Evolutionary conservation across 2,797 vertebrate genomes (phyloP).

Genomic region (Anableps anableps): DNA sequence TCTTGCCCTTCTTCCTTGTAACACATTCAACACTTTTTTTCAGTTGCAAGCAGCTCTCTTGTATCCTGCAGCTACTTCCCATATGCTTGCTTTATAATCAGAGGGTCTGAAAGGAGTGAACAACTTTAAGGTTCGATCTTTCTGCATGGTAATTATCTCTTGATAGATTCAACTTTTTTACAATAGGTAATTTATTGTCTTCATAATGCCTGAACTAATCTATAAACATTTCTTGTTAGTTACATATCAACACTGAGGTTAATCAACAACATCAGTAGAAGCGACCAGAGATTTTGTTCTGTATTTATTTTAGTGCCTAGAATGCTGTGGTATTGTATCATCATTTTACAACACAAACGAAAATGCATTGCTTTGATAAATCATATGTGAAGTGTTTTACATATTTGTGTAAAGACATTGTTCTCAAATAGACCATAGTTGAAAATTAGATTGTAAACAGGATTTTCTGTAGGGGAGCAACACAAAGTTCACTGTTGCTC

Average conservation of each 20-base stretch:
- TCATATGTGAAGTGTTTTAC: neutral
- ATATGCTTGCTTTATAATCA: neutral
- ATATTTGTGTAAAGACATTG: neutral
- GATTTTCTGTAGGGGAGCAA: slow-evolving; percentile 38
- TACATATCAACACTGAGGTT: neutral
- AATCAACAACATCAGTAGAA: neutral
- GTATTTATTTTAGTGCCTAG: neutral
- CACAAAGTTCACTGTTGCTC: slow-evolving; percentile 24
- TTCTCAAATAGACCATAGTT: slow-evolving; percentile 4
- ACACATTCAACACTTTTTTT: neutral
- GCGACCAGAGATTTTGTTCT: neutral
- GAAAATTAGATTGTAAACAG: slow-evolving; percentile 18
- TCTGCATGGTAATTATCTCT: slow-evolving; percentile 7
- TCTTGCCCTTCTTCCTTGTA: neutral
- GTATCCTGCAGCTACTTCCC: neutral
- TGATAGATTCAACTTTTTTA: slow-evolving; percentile 5
- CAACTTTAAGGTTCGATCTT: slow-evolving; percentile 11
- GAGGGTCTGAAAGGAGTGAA: neutral
- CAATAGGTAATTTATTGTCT: slow-evolving; percentile 16
- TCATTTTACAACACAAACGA: neutral
- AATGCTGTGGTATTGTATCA: neutral
- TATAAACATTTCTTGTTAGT: neutral
- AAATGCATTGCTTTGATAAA: neutral
- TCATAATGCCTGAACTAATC: neutral
- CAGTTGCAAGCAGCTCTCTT: neutral